Percentiles rank a stretch among this genome's conserved stretches.
Conservation (phyloP, 2,113 vertebrate genomes). For the Dermatemys mawii region DNA sequence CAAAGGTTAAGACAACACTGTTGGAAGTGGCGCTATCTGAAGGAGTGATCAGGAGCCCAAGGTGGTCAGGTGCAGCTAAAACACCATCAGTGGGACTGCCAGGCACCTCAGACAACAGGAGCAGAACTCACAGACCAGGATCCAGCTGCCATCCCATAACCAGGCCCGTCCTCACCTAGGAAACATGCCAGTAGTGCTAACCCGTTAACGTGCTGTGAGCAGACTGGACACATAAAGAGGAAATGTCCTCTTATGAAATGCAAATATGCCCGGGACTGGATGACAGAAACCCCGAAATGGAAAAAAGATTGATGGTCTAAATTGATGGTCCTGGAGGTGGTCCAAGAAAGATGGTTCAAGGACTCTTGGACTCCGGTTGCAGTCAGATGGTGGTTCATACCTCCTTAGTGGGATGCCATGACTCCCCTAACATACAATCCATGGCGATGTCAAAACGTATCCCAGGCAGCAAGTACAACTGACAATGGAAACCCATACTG, state of each 20-base stretch:
- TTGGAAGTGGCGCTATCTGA: not conserved
- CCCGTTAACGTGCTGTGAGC: not conserved
- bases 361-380: not conserved
- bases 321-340: too few species aligned
- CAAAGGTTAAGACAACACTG: not conserved
- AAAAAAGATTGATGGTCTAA: too few species aligned
- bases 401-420: too few species aligned
- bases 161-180: not conserved
- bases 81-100: too few species aligned
- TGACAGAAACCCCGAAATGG: too few species aligned
- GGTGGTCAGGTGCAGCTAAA: not conserved
- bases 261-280: too few species aligned
- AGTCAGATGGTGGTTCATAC: not conserved
- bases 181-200: not conserved
- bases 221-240: not conserved
- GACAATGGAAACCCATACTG: not conserved
- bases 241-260: not conserved
- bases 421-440: too few species aligned
- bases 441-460: too few species aligned
- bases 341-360: not conserved
- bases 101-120: not conserved
- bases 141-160: not conserved
- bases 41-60: not conserved
- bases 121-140: not conserved
- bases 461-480: not conserved